Base-by-base conservation (phyloP, 2,797 vertebrate species). In the Ctenochaetus hawaiiensis region DNA sequence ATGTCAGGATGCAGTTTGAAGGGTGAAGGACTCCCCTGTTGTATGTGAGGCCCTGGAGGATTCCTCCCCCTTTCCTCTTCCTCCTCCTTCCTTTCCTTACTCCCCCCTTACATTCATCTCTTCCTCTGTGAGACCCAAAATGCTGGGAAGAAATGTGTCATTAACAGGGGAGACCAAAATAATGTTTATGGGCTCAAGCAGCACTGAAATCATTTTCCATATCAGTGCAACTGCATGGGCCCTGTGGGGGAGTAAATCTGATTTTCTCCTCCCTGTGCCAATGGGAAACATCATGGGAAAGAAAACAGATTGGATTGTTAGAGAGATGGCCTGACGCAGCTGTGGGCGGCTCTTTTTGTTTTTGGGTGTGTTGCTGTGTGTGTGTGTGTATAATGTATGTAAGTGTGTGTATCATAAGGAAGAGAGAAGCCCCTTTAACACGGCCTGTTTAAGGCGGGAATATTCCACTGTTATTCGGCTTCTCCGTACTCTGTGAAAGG, bases 201-300 rank as follows among this genome's bases (percentile, higher is more conserved):
- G 90, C 84, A 92, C 91, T 93, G 92, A 93, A 94, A 95, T 94
- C 82, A 94, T 95, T 95, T 94, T 94, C 93, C 94, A 93, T 95
- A 95, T 95, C 95, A 94, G 91, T 92, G 84, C 88, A 93, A 92
- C 92, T 93, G 89, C 93, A 94, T 88, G 90, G 91, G 92, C 91
- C 94, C 94, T 92, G 91, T 93, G 94, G 94, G 94, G 92, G 91
- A 93, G 91, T 92, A 94, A 92, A 94, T 95, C 91, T 69, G 91
- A 93, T 95, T 93, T 94, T 93, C 92, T 94, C 85, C 86, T 91
- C 87, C 80, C 77, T 80, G 92, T 94, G 93, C 94, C 93, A 94
- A 93, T 94, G 93, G 92, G 92, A 94, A 94, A 93, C 93, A 94
- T 94, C 92, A 94, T 96, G 94, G 93, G 94, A 95, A 94, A 93